phyloP scores from a whole-genome alignment of 2,797 vertebrate species.

The Sebastes taczanowskii region DNA sequence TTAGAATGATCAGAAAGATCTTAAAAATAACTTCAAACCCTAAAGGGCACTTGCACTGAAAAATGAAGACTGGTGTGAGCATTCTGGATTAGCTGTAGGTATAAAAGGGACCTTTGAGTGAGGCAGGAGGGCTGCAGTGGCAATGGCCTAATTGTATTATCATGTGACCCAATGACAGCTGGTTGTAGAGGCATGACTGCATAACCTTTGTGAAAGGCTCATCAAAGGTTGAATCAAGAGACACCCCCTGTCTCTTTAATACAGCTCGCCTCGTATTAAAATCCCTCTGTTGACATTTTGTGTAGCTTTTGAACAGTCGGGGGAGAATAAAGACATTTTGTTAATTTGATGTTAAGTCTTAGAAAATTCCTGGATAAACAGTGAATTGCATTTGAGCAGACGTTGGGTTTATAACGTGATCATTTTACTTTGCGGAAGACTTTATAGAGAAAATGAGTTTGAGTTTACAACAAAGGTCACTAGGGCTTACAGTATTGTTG shows the following conservation, averaged over 20 bases:
- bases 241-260: constrained; percentile 17
- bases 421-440: background rate
- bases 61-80: constrained; percentile 8
- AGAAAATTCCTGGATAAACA: constrained; percentile 1
- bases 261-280: constrained; percentile 9
- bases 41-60: background rate
- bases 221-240: constrained; percentile 53
- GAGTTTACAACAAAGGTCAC: background rate
- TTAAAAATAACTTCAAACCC: constrained; percentile 40
- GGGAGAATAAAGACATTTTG: background rate
- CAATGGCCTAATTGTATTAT: constrained; percentile 44
- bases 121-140: constrained; percentile 8
- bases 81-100: constrained; percentile 36
- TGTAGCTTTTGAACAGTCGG: background rate
- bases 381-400: background rate
- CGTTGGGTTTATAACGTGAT: background rate
- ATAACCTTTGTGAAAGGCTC: constrained; percentile 51
- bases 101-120: constrained; percentile 40
- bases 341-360: constrained; percentile 6
- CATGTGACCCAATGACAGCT: constrained; percentile 52
- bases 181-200: constrained; percentile 33
- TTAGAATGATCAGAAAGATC: constrained; percentile 36
- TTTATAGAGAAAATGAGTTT: background rate
- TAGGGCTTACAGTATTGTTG: background rate
- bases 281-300: constrained; percentile 28